Evolutionary conservation across 2,113 vertebrate genomes (phyloP).

Genomic region (Lepus europaeus): DNA sequence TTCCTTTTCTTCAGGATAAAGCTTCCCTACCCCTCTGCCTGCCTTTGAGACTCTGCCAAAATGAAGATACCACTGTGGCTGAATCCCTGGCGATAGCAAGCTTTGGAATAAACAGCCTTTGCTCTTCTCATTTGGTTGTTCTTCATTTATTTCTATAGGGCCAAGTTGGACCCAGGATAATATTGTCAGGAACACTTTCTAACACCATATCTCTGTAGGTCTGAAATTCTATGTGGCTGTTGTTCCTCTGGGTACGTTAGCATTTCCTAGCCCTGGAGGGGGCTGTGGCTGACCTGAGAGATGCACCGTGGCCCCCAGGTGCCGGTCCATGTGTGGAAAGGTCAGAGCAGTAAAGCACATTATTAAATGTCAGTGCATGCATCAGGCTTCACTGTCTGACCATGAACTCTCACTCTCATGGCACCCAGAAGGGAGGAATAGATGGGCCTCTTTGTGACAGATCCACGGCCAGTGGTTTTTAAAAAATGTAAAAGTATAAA

Average conservation of each 20-base stretch:
- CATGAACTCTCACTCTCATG: slow-evolving; percentile 67
- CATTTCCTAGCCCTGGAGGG: background rate
- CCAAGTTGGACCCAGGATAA: background rate
- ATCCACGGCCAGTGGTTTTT: slow-evolving; percentile 71
- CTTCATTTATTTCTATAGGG: background rate
- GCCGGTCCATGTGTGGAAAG: slow-evolving; percentile 75
- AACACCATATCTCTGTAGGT: background rate
- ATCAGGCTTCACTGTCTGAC: slow-evolving; percentile 77
- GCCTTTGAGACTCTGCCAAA: slow-evolving; percentile 4
- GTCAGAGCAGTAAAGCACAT: slow-evolving; percentile 80
- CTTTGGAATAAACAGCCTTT: background rate
- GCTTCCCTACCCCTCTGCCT: background rate
- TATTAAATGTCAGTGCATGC: slow-evolving; percentile 85
- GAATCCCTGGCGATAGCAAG: background rate
- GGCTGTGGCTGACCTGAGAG: slow-evolving; percentile 61
- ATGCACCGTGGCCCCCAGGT: slow-evolving; percentile 57
- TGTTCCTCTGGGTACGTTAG: background rate
- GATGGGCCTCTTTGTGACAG: slow-evolving; percentile 62
- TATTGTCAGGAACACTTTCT: background rate
- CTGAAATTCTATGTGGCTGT: background rate
- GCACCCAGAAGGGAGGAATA: slow-evolving; percentile 60
- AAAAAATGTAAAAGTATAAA: slow-evolving; percentile 69
- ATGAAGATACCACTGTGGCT: background rate
- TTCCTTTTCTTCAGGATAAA: background rate
- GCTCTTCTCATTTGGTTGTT: background rate